Conservation (phyloP, 2,888 invertebrate species). For the Eucera pruinosa region DNA sequence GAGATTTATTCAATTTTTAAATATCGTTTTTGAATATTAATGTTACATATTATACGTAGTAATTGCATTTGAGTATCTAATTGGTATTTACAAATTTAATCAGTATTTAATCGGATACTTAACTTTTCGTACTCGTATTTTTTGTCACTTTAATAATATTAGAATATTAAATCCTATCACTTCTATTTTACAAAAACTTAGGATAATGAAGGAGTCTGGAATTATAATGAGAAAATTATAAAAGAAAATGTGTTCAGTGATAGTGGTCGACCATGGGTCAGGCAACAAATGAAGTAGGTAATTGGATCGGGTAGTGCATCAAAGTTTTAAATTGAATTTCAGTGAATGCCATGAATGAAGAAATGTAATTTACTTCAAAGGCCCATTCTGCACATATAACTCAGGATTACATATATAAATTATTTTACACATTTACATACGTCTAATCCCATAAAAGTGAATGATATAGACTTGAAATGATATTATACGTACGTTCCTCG, state of each 20-base stretch:
- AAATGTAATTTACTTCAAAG: neutral
- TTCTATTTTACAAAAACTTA: too few relatives aligned
- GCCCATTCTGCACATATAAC: neutral
- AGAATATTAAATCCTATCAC: too few relatives aligned
- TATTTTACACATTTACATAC: neutral
- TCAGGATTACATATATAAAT: neutral
- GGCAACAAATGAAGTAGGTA: neutral
- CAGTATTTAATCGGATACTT: too few relatives aligned
- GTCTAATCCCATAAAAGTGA: too few relatives aligned
- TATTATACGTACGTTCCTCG: too few relatives aligned
- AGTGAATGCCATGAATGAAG: neutral
- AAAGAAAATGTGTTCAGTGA: slow-evolving; percentile 13
- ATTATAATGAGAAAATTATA: neutral
- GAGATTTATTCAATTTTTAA: too few relatives aligned
- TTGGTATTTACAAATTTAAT: too few relatives aligned
- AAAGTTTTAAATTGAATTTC: slow-evolving; percentile 23
- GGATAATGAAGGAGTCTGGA: neutral
- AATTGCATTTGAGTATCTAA: too few relatives aligned
- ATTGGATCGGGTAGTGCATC: slow-evolving; percentile 9
- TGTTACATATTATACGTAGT: too few relatives aligned
- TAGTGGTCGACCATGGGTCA: neutral
- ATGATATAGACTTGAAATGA: neutral
- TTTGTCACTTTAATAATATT: too few relatives aligned
- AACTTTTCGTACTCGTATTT: too few relatives aligned
- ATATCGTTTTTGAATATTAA: too few relatives aligned